Base-by-base conservation (phyloP, 2,113 vertebrate species). In the Oxygymnocypris stewartii region DNA sequence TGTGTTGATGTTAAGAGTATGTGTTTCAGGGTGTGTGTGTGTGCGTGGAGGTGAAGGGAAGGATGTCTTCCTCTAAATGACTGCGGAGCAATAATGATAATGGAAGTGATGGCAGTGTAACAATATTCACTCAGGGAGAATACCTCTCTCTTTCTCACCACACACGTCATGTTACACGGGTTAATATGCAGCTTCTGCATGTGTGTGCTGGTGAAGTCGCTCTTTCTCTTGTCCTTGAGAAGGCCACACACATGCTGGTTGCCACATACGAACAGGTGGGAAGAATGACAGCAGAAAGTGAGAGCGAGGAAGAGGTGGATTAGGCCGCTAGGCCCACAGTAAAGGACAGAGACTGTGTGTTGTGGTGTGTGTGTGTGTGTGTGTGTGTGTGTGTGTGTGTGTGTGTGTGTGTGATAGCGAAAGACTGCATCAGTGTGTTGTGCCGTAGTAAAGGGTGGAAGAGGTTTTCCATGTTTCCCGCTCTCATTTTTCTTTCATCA, bases 201-300 rank as follows among this genome's bases (percentile, higher is more conserved):
- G 31, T 79, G 77, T 87, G 84, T 90, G 86, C 86, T 86, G 75
- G 2, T 3, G 4, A 86, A 31, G 28, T 12, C 11, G 40, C 74
- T 28, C 42, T 28, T 76, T 47, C 42, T 86, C 75, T 42, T 86
- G 86, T 57, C 87, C 88, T 87, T 57, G 76, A 86, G 81, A 85
- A 87, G 85, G 82, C 89, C 88, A 85, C 49, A 87, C 59, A 84
- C 85, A 25, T 31, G 71, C 86, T 86, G 91, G 80, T 84, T 54
- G 69, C 80, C 81, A 88, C 75, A 0, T 85, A 77, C 49, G 78
- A 84, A 91, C 89, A 90, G 91, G 88, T 89, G 89, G 31, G 75
- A 77, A 77, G n/a, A 47, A 16, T 6, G 13, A 77, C 44, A 77
- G 18, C 44, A 51, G 75, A 77, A 47, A 49, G n/a, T 23, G 44